Evolutionary conservation across 2,113 vertebrate genomes (phyloP), one percentile per base, ranked within the genome.

Genomic region (Carassius carassius): DNA sequence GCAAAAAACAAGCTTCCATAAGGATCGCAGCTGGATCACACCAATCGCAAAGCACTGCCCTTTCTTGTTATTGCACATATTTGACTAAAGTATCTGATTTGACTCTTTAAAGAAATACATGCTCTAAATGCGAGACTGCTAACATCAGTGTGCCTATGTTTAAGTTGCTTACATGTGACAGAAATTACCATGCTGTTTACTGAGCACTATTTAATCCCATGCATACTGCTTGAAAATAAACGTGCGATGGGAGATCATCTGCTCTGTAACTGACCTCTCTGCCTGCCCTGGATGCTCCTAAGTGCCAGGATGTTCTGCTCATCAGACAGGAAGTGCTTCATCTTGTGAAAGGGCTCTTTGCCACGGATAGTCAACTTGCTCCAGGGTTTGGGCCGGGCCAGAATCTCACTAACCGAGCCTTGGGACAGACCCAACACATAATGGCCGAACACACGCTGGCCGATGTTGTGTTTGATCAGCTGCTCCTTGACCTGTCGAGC

Each of bases 391-490:
- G 96, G 96, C 87, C 96, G 95, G 87, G 96, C 96, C 92, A 97
- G 93, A 87, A 97, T 97, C 93, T 97, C 96, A 14, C 96, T 97
- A 90, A 97, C 96, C 14, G 96, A 97, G 81, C 96, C 96, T 90
- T 97, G 96, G 0, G 96, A 97, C 86, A 97, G 94, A 90, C 96
- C 96, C 92, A 97, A 92, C 89, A 97, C 96, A 80, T 97, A 97
- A 89, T 97, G 96, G 93, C 96, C 96, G 80, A 97, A 97, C 90
- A 97, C 96, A 69, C 96, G 95, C 93, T 97, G 96, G 82, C 96
- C 96, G 17, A 97, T 97, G 94, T 97, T 97, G 96, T 97, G 96
- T 95, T 97, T 97, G 95, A 97, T 96, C 89, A 97, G 93, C 88
- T 97, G 96, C 91, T 97, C 96, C 94, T 97, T 97, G 89, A 97